These are phyloP conservation scores for Calyptomena viridis DNA, from an alignment of 2,113 vertebrate species.

Conservation along the genomic window DNA sequence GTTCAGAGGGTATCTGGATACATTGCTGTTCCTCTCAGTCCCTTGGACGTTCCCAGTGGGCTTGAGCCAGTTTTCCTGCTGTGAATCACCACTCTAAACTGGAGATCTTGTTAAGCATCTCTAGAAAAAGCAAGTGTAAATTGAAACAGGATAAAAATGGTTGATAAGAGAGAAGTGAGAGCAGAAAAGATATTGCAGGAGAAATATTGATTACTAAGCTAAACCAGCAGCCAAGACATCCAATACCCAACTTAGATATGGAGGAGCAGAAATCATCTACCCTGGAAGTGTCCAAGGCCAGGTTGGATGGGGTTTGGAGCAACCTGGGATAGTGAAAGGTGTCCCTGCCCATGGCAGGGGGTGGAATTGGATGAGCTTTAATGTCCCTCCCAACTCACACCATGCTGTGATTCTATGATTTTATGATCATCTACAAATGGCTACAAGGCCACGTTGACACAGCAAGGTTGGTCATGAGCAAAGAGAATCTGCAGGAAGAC, in stretches of 20 bases:
- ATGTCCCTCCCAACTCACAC: not conserved
- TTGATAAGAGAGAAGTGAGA: not conserved
- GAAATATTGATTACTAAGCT: not conserved
- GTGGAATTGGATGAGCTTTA: not conserved
- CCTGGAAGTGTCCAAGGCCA: not conserved
- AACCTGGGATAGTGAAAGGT: not conserved
- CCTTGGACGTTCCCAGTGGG: not conserved
- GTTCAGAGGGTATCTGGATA: not conserved
- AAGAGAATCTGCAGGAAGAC: not conserved
- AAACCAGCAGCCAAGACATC: not conserved
- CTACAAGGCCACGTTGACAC: not conserved
- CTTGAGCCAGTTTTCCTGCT: not conserved
- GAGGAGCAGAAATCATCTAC: not conserved
- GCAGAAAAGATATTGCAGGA: not conserved
- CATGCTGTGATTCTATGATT: not conserved
- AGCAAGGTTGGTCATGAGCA: not conserved
- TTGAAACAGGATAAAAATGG: not conserved
- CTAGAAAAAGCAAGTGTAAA: not conserved
- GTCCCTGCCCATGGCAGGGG: not conserved
- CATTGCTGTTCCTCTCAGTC: not conserved
- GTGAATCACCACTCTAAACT: not conserved
- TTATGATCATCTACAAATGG: accelerated
- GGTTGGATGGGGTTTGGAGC: not conserved
- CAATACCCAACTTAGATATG: not conserved
- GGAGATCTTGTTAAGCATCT: not conserved